phyloP scores from a whole-genome alignment of 2,888 invertebrate genomes.

The Drosophila prolongata region DNA sequence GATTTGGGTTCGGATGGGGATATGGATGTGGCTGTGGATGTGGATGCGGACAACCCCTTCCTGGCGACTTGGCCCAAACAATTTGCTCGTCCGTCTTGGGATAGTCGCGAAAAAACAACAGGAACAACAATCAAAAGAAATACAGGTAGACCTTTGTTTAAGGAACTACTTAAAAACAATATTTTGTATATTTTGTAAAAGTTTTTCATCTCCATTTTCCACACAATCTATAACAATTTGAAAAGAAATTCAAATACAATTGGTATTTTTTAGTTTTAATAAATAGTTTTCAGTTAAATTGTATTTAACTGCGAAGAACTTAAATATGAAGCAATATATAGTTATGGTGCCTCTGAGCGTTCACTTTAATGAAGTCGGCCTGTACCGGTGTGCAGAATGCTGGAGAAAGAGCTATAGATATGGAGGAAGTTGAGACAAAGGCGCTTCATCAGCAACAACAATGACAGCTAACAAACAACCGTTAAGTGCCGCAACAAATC shows the following conservation, averaged over 20 bases:
- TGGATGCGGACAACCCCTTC: constrained; percentile 34
- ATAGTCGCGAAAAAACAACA: constrained; percentile 16
- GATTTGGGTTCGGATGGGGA: constrained; percentile 1
- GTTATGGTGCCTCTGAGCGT: neutral
- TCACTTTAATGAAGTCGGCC: neutral
- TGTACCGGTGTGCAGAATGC: constrained; percentile 3
- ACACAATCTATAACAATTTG: too few species aligned
- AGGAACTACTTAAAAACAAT: neutral
- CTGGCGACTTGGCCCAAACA: constrained; percentile 24
- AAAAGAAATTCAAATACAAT: too few species aligned
- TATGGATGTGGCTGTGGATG: constrained; percentile 16
- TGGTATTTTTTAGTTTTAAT: too few species aligned
- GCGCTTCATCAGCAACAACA: constrained; percentile 75
- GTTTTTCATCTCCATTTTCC: too few species aligned
- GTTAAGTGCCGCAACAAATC: constrained; percentile 80
- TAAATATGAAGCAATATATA: too few species aligned
- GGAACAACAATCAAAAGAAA: neutral
- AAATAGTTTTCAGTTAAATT: too few species aligned
- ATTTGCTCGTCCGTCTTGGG: constrained; percentile 43
- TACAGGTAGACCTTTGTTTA: neutral
- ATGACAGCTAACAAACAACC: constrained; percentile 79
- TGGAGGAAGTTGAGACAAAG: constrained; percentile 54
- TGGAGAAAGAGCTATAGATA: constrained; percentile 1
- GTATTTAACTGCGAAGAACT: too few species aligned
- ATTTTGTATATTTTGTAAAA: too few species aligned